These are phyloP conservation scores for Pseudomyrmex sp. DNA, from an alignment of 1,140 invertebrate genomes.

Conservation along the genomic window DNA sequence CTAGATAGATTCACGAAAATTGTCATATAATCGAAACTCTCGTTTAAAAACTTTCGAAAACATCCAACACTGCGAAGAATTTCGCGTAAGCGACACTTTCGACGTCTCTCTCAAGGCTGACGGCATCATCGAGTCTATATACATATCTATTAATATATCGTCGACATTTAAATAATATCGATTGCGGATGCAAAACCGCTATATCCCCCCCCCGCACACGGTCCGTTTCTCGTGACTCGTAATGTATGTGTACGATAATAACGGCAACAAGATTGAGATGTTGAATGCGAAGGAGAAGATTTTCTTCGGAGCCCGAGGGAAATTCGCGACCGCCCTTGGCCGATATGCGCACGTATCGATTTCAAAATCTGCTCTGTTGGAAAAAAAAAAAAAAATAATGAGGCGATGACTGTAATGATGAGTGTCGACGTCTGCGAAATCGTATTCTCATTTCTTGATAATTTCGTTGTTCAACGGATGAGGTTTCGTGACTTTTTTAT, in stretches of 20 bases:
- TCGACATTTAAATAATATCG: conserved; percentile 21
- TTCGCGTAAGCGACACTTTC: conserved; percentile 23
- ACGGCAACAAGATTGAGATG: neutral
- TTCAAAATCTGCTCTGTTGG: neutral
- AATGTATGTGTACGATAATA: conserved; percentile 19
- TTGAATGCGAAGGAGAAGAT: neutral
- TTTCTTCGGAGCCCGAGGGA: neutral
- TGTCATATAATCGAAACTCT: neutral
- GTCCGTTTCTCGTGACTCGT: neutral
- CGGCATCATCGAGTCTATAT: neutral
- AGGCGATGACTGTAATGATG: too few relatives aligned
- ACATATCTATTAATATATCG: conserved; percentile 16
- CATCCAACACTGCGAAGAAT: neutral
- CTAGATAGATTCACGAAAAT: conserved; percentile 9
- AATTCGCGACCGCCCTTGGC: conserved; percentile 33
- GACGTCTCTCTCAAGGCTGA: conserved; percentile 42
- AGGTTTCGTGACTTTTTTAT: too few relatives aligned
- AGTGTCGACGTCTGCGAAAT: too few relatives aligned
- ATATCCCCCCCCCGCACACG: neutral
- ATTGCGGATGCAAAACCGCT: conserved; percentile 9
- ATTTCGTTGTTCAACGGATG: too few relatives aligned
- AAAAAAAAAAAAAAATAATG: too few relatives aligned
- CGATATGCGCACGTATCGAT: conserved; percentile 12
- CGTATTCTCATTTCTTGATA: too few relatives aligned
- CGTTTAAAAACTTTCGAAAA: conserved; percentile 26